Evolutionary conservation across 2,888 invertebrate genomes (phyloP), one percentile per base, ranked within the genome.

Genomic region (Danaus chrysippus): DNA sequence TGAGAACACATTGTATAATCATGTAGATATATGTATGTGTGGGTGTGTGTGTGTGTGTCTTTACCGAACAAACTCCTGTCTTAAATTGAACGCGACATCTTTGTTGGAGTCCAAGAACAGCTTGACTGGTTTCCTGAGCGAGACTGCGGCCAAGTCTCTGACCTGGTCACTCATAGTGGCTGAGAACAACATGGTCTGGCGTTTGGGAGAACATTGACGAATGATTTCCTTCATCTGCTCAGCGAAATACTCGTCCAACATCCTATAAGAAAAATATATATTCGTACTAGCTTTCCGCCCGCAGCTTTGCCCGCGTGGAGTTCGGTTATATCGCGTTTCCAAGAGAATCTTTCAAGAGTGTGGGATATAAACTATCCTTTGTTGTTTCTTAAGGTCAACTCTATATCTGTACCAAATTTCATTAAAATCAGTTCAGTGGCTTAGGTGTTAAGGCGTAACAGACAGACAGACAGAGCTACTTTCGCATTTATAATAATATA

Each of bases 101-200:
- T 96, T 96, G 81, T 98, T 99, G 69, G 96, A 97, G 82, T 99
- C 98, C 0, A 99, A 96, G 84, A 99, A 99, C 62, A 99, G 93
- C 80, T 96, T 96, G 41, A 99, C 96, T 0, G 99, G 99, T 73
- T 97, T 96, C 68, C 95, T 94, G 34, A 99, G 91, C 0, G 99
- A 98, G 1, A 99, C 96, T 0, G 97, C 94, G 0, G 98, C 98
- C 61, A 99, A 89, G 84, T 98, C 98, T 83, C 97, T 95, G 0
- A 99, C 99, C 84, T 97, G 95, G 60, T 99, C 99, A n/a, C 98
- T 98, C 99, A 99, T 99, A 12, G 99, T 99, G 43, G 99, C 99
- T 0, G 99, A 99, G 91, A 99, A 99, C 63, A 99, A 88, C 94
- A 99, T 96, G 0, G 98, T 99, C 87, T 99, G 99, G 10, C 99